Percentiles rank a stretch among this genome's conserved stretches.
These are phyloP conservation scores for Melanogrammus aeglefinus DNA, from an alignment of 2,797 vertebrate genomes.

Conservation along the genomic window DNA sequence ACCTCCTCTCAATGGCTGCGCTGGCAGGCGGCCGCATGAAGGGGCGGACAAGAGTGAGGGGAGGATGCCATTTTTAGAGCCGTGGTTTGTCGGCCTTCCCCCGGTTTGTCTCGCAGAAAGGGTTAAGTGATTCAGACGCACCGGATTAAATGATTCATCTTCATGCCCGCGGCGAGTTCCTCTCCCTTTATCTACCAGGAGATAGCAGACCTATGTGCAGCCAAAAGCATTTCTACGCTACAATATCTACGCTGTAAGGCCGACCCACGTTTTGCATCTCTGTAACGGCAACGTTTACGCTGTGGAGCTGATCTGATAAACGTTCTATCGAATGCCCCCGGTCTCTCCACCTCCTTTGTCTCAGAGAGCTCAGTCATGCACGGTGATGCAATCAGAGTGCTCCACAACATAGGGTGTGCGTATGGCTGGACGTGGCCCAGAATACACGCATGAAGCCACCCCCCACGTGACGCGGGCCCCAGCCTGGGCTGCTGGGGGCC, in stretches of 20 bases:
- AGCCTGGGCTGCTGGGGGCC: constrained; percentile 25
- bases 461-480: constrained; percentile 15
- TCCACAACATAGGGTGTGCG: constrained; percentile 30
- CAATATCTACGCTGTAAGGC: not conserved
- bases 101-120: constrained; percentile 28
- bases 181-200: not conserved
- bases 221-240: not conserved
- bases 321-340: not conserved
- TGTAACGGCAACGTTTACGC: not conserved
- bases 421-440: not conserved
- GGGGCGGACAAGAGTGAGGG: constrained; percentile 2
- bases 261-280: not conserved
- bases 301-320: not conserved
- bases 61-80: constrained; percentile 56
- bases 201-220: not conserved
- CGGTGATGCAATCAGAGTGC: constrained; percentile 31
- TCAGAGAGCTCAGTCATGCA: constrained; percentile 18
- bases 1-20: constrained; percentile 40
- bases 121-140: constrained; percentile 16
- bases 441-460: too few species aligned
- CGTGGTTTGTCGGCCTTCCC: constrained; percentile 39
- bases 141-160: not conserved
- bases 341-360: constrained; percentile 37
- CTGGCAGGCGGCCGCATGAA: constrained; percentile 30
- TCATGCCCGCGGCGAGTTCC: not conserved